Percentiles rank a stretch among this genome's conserved stretches.
Conservation (phyloP, 2,113 vertebrate genomes). For the Lota lota region DNA sequence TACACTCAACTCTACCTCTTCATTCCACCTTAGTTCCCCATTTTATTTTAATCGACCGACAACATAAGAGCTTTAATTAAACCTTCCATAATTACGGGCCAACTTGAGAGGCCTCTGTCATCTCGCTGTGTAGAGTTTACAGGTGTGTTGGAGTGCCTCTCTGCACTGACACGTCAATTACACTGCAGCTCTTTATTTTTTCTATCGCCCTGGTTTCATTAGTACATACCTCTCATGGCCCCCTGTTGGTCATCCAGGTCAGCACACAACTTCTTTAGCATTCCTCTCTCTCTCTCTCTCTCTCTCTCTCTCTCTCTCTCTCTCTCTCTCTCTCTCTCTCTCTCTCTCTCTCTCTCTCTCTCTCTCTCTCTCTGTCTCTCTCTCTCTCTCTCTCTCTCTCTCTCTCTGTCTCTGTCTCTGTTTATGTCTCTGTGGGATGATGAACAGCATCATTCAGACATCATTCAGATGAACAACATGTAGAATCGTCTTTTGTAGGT, state of each 20-base stretch:
- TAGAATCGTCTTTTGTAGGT: no score
- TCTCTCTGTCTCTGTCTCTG: slow-evolving; percentile 4
- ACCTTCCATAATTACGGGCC: slow-evolving; percentile 42
- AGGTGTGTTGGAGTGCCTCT: slow-evolving; percentile 50
- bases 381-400: slow-evolving; percentile 16
- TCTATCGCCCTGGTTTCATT: slow-evolving; percentile 53
- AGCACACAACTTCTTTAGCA: slow-evolving; percentile 27
- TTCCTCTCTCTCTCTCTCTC: slow-evolving; percentile 29
- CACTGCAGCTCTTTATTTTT: slow-evolving; percentile 58
- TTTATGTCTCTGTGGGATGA: no score
- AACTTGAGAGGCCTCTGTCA: slow-evolving; percentile 31
- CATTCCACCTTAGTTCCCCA: not conserved
- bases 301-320: slow-evolving; percentile 16
- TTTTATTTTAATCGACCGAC: not conserved
- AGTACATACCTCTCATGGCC: slow-evolving; percentile 53
- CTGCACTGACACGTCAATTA: slow-evolving; percentile 61
- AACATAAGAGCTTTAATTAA: slow-evolving; percentile 44
- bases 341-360: no score
- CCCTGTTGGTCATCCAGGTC: slow-evolving; percentile 39
- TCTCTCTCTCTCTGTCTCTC: not conserved
- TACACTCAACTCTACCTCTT: no score
- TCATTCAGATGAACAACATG: no score
- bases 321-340: slow-evolving; percentile 21
- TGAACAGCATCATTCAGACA: no score
- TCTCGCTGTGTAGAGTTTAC: slow-evolving; percentile 39